Evolutionary conservation across 2,888 invertebrate genomes (phyloP).

Genomic region (Clunio marinus): DNA sequence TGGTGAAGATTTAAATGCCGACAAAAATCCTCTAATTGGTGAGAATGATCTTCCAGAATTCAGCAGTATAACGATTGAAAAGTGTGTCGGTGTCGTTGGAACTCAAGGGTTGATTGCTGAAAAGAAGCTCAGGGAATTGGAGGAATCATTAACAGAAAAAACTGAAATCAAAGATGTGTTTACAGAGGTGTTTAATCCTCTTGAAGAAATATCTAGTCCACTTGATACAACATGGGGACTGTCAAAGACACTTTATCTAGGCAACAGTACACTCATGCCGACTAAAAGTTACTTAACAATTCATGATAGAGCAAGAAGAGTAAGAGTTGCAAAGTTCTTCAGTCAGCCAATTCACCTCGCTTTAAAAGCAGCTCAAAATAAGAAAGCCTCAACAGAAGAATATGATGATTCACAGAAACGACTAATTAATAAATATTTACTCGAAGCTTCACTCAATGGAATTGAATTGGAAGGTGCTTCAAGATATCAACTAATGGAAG

Average conservation of each 20-base stretch:
- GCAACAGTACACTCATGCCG: conserved; percentile 74
- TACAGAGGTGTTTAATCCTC: conserved; percentile 63
- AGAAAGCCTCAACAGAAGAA: conserved; percentile 57
- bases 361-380: conserved; percentile 51
- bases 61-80: conserved; percentile 72
- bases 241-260: conserved; percentile 76
- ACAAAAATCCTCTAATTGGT: conserved; percentile 69
- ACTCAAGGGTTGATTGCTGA: conserved; percentile 79
- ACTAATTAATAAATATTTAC: conserved; percentile 68
- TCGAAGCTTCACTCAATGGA: conserved; percentile 82
- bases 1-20: conserved; percentile 68
- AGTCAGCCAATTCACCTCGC: conserved; percentile 66
- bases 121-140: conserved; percentile 65
- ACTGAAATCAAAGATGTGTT: conserved; percentile 59
- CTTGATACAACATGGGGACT: conserved; percentile 83
- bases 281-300: conserved; percentile 73
- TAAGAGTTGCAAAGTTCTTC: conserved; percentile 68
- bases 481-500: conserved; percentile 55
- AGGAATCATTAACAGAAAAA: conserved; percentile 54
- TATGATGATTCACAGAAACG: conserved; percentile 54
- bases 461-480: conserved; percentile 60
- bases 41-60: conserved; percentile 73
- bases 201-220: conserved; percentile 69
- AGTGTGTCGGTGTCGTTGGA: conserved; percentile 78
- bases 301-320: conserved; percentile 72